Evolutionary conservation across 2,797 vertebrate species (phyloP), one percentile per base, ranked within the genome.

Genomic region (Limnodromus scolopaceus): DNA sequence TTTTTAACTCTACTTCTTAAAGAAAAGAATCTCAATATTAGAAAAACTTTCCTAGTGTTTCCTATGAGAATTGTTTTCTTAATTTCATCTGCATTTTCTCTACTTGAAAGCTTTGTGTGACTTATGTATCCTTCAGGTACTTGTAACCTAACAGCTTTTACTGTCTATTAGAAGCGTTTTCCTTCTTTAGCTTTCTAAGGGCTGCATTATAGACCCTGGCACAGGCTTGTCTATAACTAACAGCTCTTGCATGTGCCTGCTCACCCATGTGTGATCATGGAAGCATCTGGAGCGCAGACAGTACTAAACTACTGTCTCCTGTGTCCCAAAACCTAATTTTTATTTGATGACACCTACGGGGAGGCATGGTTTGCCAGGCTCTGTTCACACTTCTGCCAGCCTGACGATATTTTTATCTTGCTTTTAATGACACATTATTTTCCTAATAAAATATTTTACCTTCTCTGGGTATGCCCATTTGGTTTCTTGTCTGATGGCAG

Each of bases 391-490:
- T 41, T 82, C 64, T 80, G 58, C 41, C 34, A 82, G 25, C 32
- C 28, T 63, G 32, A 53, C 23, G 53, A 13, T n/a, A 41, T 28
- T 87, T 87, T 84, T 46, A 79, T 57, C 46, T 71, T 71, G 14
- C 34, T 70, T 84, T 93, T 66, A 72, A 61, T 45, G 43, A 79
- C n/a, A 58, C 13, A 58, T 14, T 58, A 24, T 82, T 91, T 86
- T 85, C 30, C 36, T 32, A 19, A 60, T 38, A 71, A 61, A 27
- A 46, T 27, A 41, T 57, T 95, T 87, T 95, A 99, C 99, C 99
- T 99, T 96, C 99, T 99, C 96, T 99, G 99, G 34, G 98, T 96
- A 89, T 99, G 99, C 8, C 99, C 99, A 3, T 99, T 99, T 78
- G 99, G 98, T 95, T 99, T 99, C 96, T 99, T 99, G 86, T 99